Evolutionary conservation across 2,888 invertebrate species (phyloP).

Genomic region (Netelia melanura): DNA sequence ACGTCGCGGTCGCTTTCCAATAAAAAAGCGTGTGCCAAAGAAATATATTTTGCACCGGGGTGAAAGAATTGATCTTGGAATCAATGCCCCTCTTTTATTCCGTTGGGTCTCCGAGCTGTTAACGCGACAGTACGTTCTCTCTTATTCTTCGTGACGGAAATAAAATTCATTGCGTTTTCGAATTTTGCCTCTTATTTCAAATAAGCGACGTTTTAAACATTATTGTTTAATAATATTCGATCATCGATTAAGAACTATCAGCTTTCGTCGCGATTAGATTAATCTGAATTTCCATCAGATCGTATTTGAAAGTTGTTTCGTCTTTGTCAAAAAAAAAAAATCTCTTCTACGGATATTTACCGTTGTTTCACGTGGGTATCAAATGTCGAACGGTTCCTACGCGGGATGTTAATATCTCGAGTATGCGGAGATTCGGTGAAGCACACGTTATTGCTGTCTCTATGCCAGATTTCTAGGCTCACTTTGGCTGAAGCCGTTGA

Average conservation of each 20-base stretch:
- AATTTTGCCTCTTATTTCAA: not conserved
- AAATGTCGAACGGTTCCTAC: conserved; percentile 59
- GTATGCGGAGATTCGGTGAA: conserved; percentile 56
- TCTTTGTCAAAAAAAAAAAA: conserved; percentile 49
- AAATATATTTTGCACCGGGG: conserved; percentile 27
- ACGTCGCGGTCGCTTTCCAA: conserved; percentile 34
- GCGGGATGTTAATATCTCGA: conserved; percentile 56
- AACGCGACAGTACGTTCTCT: not conserved
- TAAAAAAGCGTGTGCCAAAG: conserved; percentile 41
- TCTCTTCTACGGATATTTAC: conserved; percentile 52
- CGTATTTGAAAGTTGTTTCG: conserved; percentile 25
- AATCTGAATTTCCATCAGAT: conserved; percentile 34
- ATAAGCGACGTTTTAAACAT: not conserved
- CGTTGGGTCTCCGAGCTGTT: conserved; percentile 4
- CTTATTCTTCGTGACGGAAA: too few species aligned
- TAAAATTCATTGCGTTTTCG: not conserved
- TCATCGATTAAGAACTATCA: conserved; percentile 2
- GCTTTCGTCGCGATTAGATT: conserved; percentile 32
- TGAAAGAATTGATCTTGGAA: conserved; percentile 36
- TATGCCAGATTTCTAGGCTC: conserved; percentile 45
- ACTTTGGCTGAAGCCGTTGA: conserved; percentile 62
- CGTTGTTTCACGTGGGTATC: conserved; percentile 67
- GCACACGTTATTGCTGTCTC: conserved; percentile 35
- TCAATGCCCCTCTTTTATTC: conserved; percentile 39
- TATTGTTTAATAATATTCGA: not conserved